Percentiles rank a stretch among this genome's conserved stretches.
Evolutionary conservation across 2,888 invertebrate genomes (phyloP).

Genomic region (Epsilonema sp.): DNA sequence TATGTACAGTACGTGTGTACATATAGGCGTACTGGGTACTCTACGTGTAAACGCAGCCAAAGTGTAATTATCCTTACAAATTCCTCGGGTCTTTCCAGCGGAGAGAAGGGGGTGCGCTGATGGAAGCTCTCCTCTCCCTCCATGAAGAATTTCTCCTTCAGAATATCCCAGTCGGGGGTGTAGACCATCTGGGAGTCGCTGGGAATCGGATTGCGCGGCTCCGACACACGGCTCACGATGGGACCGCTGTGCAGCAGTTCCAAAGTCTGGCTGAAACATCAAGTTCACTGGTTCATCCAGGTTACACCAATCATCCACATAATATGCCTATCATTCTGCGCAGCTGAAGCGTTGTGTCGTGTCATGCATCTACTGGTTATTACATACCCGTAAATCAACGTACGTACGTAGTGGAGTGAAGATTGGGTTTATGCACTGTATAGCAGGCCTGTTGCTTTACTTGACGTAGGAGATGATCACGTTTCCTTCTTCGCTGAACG

Average conservation of each 20-base stretch:
- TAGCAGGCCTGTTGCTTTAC: too few species aligned
- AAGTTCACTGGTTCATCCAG: background rate
- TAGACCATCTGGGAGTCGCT: conserved; percentile 13
- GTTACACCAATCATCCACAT: background rate
- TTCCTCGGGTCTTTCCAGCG: background rate
- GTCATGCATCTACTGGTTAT: too few species aligned
- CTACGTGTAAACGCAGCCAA: too few species aligned
- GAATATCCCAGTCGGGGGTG: conserved; percentile 14
- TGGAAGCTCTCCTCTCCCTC: conserved; percentile 13
- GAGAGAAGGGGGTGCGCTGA: conserved; percentile 1
- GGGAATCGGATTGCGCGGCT: conserved; percentile 11
- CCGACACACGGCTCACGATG: background rate
- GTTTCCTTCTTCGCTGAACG: conserved; percentile 11
- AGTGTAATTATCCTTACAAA: too few species aligned
- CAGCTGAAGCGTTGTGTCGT: too few species aligned
- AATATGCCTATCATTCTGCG: background rate
- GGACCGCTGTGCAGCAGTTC: conserved; percentile 9
- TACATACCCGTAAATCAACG: too few species aligned
- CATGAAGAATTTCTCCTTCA: conserved; percentile 14
- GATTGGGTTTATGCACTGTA: too few species aligned
- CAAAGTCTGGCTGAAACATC: conserved; percentile 12
- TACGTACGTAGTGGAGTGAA: too few species aligned
- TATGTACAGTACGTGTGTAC: background rate
- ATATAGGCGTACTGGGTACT: background rate
- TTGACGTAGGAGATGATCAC: conserved; percentile 11